These are phyloP conservation scores for Ctenodactylus gundi DNA, from an alignment of 2,113 vertebrate species.

Conservation along the genomic window DNA sequence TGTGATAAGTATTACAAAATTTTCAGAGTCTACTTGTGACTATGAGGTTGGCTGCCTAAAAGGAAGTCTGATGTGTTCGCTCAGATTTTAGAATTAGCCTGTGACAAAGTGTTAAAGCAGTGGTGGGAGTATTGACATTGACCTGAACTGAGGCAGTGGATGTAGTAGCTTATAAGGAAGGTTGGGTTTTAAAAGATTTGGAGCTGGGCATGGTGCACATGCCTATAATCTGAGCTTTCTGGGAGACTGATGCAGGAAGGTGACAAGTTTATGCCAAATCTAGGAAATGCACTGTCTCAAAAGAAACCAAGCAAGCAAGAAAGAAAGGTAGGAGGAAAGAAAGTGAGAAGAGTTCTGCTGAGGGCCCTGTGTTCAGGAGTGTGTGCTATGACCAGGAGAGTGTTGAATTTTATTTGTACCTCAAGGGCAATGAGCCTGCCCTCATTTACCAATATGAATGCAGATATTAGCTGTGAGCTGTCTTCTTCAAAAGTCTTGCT, in stretches of 20 bases:
- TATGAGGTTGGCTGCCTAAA: background rate
- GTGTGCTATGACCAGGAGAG: background rate
- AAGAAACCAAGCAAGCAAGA: too few relatives aligned
- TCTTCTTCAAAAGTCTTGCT: constrained; percentile 73
- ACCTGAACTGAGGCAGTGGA: background rate
- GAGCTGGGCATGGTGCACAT: background rate
- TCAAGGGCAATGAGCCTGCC: constrained; percentile 77
- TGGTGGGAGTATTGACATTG: background rate
- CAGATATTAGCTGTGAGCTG: constrained; percentile 61
- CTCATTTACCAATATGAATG: constrained; percentile 82
- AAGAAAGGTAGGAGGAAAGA: too few relatives aligned
- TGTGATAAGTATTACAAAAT: background rate
- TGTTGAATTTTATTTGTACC: constrained; percentile 81
- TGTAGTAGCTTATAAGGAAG: background rate
- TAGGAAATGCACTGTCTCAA: background rate
- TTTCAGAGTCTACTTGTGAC: background rate
- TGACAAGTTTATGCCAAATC: background rate
- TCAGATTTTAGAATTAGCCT: background rate
- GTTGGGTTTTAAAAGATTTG: background rate
- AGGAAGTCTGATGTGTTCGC: background rate
- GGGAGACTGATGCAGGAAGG: background rate
- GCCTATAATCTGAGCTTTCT: background rate
- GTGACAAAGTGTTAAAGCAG: constrained; percentile 58
- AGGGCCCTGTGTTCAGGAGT: background rate
- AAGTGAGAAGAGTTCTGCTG: too few relatives aligned